phyloP scores from a whole-genome alignment of 2,888 invertebrate genomes.

The Fragum sueziense region DNA sequence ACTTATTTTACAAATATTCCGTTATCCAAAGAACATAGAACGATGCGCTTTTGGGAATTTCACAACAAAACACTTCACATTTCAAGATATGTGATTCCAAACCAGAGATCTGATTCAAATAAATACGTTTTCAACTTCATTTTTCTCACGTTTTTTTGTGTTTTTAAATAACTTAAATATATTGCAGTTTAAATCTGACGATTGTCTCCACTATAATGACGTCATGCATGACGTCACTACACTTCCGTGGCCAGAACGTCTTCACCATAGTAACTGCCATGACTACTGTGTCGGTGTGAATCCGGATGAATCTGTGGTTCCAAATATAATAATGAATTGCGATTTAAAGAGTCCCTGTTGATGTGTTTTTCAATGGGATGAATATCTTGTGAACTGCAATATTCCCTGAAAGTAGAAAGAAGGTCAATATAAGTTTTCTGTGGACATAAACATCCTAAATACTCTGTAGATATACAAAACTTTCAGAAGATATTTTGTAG shows the following conservation, averaged over 20 bases:
- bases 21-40: too few relatives aligned
- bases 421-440: background rate
- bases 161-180: constrained; percentile 60
- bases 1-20: too few relatives aligned
- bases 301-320: constrained; percentile 62
- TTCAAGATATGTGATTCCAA: constrained; percentile 48
- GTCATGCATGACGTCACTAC: constrained; percentile 65
- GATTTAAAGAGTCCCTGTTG: constrained; percentile 61
- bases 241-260: constrained; percentile 74
- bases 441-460: too few relatives aligned
- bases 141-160: constrained; percentile 26
- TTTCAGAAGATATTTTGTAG: too few relatives aligned
- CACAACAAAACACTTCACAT: too few relatives aligned
- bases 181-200: constrained; percentile 54
- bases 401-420: constrained; percentile 61
- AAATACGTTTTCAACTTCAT: constrained; percentile 51
- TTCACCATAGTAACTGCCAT: constrained; percentile 68
- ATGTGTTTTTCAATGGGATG: constrained; percentile 65
- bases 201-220: constrained; percentile 43
- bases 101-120: constrained; percentile 53
- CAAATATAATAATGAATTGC: constrained; percentile 68
- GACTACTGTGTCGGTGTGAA: constrained; percentile 62
- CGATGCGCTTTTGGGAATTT: too few relatives aligned
- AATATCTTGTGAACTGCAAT: constrained; percentile 60
- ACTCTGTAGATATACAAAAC: too few relatives aligned